Base-by-base conservation (phyloP, 2,113 vertebrate genomes). In the Mustela nigripes region DNA sequence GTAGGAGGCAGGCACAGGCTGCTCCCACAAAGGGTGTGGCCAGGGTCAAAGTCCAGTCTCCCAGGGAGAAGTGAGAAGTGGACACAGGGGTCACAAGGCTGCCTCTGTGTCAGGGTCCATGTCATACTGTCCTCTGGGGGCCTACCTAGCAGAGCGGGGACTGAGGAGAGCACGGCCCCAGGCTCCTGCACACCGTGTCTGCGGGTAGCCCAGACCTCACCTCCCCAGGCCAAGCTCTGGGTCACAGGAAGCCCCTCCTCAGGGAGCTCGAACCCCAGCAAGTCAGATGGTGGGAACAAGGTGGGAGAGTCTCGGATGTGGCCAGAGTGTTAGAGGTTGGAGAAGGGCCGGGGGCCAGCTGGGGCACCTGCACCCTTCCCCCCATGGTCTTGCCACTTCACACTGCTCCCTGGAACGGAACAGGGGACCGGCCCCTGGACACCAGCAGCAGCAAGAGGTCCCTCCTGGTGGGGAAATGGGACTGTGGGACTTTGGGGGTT, bases 391-490 rank as follows among this genome's bases (percentile, higher is more conserved):
- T 5, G 28, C 53, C 9, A 7, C 69, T 24, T 73, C 21, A 42
- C 22, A 73, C 5, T 7, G 18, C 62, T 22, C 31, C 63, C 63
- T 24, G 7, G 28, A 4, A 18, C 0, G 3, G 21, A 18, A 7
- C 53, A 42, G 7, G 45, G 45, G 18, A 1, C n/a, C 0, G 0
- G 11, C 7, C n/a, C 39, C 33, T 6, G 2, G 78, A 45, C 6
- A 28, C 9, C 91, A 36, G 67, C 31, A 3, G 53, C 85, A 36
- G n/a, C 33, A 28, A 39, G 22, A 14, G 45, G 63, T 33, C 19
- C 63, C 2, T 28, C 45, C 83, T 8, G 0, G 45, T 11, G 63
- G 42, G 84, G 11, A 4, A 4, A 18, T 4, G 83, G 19, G 1
- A 0, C 11, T 0, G 31, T 7, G 12, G 12, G 42, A 31, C 31